These are phyloP conservation scores for Agrypnia vestita DNA, from an alignment of 1,140 invertebrate genomes.

Conservation along the genomic window DNA sequence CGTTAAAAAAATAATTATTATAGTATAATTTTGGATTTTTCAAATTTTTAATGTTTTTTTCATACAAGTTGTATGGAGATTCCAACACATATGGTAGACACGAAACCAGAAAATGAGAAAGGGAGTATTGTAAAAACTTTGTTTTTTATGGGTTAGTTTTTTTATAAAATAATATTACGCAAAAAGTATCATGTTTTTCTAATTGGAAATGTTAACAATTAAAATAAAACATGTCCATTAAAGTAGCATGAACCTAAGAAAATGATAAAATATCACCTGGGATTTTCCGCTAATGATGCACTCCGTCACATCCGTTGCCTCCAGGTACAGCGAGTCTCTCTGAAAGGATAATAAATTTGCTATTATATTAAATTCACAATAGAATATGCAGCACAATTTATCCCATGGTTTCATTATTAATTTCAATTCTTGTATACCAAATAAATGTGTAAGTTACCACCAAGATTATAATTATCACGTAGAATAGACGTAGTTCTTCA, in stretches of 20 bases:
- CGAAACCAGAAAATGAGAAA: no score
- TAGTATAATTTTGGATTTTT: no score
- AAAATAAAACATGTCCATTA: background rate
- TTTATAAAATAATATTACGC: no score
- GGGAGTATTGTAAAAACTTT: no score
- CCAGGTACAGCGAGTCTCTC: conserved; percentile 55
- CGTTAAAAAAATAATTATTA: no score
- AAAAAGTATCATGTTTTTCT: background rate
- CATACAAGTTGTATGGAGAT: no score
- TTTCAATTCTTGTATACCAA: background rate
- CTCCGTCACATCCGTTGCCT: conserved; percentile 53
- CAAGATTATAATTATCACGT: no score
- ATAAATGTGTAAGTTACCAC: no score
- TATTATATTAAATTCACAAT: background rate
- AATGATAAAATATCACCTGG: conserved; percentile 39
- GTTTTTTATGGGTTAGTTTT: no score
- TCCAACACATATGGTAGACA: no score
- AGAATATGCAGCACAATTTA: background rate
- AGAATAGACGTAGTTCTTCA: no score
- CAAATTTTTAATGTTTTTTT: no score
- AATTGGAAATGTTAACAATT: background rate
- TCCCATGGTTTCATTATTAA: background rate
- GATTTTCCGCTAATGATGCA: conserved; percentile 57
- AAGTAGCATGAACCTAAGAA: background rate
- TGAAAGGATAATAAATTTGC: conserved; percentile 34